Evolutionary conservation across 2,888 invertebrate species (phyloP).

Genomic region (Eilema depressum): DNA sequence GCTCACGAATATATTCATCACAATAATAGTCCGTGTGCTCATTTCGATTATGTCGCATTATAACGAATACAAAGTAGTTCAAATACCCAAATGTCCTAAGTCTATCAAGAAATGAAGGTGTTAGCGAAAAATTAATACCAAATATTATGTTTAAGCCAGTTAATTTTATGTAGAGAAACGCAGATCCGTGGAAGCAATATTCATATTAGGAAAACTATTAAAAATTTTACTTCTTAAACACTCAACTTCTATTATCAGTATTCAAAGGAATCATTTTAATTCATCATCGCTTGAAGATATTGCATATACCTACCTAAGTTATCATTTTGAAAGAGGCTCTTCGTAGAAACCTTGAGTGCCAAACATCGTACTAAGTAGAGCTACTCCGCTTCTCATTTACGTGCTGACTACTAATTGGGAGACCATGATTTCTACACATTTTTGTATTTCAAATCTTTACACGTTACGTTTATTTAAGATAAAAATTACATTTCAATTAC

Average conservation of each 20-base stretch:
- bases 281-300: conserved; percentile 13
- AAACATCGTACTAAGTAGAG: conserved; percentile 21
- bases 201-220: conserved; percentile 32
- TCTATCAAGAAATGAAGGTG: conserved; percentile 11
- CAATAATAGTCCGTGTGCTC: conserved; percentile 5
- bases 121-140: conserved; percentile 20
- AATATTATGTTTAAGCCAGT: conserved; percentile 53
- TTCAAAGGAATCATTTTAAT: conserved; percentile 62
- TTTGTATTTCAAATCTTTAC: conserved; percentile 30
- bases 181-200: conserved; percentile 44
- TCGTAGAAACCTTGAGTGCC: conserved; percentile 10
- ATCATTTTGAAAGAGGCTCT: neutral
- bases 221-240: conserved; percentile 31
- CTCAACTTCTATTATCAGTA: conserved; percentile 54
- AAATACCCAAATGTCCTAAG: neutral
- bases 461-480: conserved; percentile 21
- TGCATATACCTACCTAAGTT: conserved; percentile 13
- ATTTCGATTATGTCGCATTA: neutral
- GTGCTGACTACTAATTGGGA: conserved; percentile 35
- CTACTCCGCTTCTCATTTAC: conserved; percentile 25
- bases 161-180: conserved; percentile 35
- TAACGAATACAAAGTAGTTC: neutral
- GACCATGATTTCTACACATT: conserved; percentile 40
- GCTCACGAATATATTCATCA: neutral
- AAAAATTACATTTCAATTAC: conserved; percentile 23